Percentiles rank a stretch among this genome's conserved stretches.
Evolutionary conservation across 2,888 invertebrate species (phyloP).

Genomic region (Erannis defoliaria): DNA sequence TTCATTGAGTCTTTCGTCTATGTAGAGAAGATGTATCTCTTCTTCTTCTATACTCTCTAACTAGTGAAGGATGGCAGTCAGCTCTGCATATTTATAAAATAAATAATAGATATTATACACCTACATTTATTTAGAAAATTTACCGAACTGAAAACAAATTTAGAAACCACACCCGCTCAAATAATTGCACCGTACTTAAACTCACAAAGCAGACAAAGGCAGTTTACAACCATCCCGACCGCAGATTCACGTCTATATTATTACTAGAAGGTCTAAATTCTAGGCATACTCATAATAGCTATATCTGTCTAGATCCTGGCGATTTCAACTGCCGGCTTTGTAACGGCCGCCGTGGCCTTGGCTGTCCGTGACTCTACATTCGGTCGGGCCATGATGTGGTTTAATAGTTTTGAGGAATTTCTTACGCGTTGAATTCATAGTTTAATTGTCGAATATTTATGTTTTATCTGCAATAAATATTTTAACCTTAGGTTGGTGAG

Average conservation of each 20-base stretch:
- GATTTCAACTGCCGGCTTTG: slow-evolving; percentile 57
- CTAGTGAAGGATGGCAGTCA: too few relatives aligned
- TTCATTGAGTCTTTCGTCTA: too few relatives aligned
- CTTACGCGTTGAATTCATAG: background rate
- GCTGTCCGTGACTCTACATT: slow-evolving; percentile 52
- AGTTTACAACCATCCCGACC: slow-evolving; percentile 9
- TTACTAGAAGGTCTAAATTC: slow-evolving; percentile 24
- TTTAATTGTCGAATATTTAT: background rate
- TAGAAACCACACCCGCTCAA: background rate
- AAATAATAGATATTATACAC: too few relatives aligned
- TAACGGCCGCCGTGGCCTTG: slow-evolving; percentile 70
- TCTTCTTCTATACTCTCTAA: too few relatives aligned
- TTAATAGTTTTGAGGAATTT: slow-evolving; percentile 4
- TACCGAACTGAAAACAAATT: background rate
- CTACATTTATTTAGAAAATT: too few relatives aligned
- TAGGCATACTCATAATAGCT: slow-evolving; percentile 5
- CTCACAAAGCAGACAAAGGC: slow-evolving; percentile 18
- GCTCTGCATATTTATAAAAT: too few relatives aligned
- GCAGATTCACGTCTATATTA: slow-evolving; percentile 26
- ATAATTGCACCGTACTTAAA: slow-evolving; percentile 15
- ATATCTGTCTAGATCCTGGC: slow-evolving; percentile 8
- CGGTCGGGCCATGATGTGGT: slow-evolving; percentile 3
- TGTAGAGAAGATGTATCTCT: too few relatives aligned
- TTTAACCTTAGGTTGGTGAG: too few relatives aligned
- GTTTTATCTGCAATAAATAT: too few relatives aligned